Evolutionary conservation across 1,140 invertebrate species (phyloP).

Genomic region (Drosophila saltans): DNA sequence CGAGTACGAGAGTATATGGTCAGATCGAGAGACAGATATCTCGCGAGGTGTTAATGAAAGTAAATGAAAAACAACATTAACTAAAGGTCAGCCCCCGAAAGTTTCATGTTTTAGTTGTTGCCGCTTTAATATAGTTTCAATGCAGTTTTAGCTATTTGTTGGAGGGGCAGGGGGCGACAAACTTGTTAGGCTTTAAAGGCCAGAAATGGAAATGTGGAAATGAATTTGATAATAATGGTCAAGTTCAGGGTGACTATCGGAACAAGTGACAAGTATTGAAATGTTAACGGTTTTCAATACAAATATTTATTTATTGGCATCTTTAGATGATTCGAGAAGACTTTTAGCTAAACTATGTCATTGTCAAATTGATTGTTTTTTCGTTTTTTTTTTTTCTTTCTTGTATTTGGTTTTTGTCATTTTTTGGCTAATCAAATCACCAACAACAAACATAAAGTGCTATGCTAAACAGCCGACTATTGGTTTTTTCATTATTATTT

Average conservation of each 20-base stretch:
- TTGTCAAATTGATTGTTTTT: slow-evolving; percentile 40
- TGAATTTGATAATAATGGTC: slow-evolving; percentile 22
- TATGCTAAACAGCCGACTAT: slow-evolving; percentile 55
- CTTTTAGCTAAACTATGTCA: slow-evolving; percentile 56
- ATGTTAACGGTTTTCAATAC: slow-evolving; percentile 3
- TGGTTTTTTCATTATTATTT: slow-evolving; percentile 3
- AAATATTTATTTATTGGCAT: slow-evolving; percentile 24
- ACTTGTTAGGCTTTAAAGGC: background rate
- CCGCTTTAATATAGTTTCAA: background rate
- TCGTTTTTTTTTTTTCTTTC: slow-evolving; percentile 22
- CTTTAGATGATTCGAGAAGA: slow-evolving; percentile 47
- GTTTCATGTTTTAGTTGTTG: background rate
- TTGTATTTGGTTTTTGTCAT: background rate
- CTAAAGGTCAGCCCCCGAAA: slow-evolving; percentile 34
- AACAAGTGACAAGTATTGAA: background rate
- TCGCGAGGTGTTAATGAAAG: slow-evolving; percentile 40
- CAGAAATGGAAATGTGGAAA: slow-evolving; percentile 13
- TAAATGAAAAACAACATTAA: slow-evolving; percentile 26
- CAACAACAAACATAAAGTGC: slow-evolving; percentile 59
- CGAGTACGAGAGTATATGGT: background rate
- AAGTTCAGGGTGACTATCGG: slow-evolving; percentile 61
- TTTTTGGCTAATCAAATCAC: slow-evolving; percentile 27
- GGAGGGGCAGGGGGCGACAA: background rate
- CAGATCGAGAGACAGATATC: slow-evolving; percentile 13
- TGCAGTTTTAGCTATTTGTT: background rate